Conservation (phyloP, 2,113 vertebrate genomes). For the Poecilia latipinna region DNA sequence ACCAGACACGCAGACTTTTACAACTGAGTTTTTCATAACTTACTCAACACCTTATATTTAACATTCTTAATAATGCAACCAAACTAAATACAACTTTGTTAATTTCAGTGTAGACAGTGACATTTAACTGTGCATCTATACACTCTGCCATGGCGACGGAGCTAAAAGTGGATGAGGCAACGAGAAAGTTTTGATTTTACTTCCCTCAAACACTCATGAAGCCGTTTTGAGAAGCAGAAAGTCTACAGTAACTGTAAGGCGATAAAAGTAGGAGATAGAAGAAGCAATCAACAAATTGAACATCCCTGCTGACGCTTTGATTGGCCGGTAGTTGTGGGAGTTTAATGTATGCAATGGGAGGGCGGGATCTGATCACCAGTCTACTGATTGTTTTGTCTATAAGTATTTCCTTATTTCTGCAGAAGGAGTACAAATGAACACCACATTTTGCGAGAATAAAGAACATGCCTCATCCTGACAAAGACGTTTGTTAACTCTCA, state of each 20-base stretch:
- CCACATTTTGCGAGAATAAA: constrained; percentile 48
- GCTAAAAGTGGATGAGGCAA: no score
- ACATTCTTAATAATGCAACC: background rate
- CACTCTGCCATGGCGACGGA: no score
- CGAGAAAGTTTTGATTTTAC: background rate
- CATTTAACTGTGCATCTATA: no score
- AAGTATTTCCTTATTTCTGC: constrained; percentile 27
- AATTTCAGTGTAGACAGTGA: no score
- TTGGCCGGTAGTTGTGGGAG: background rate
- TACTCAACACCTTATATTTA: background rate
- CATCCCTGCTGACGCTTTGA: background rate
- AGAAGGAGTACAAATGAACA: constrained; percentile 54
- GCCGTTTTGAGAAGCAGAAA: background rate
- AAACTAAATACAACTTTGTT: no score
- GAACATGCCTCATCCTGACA: constrained; percentile 52
- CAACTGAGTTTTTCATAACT: background rate
- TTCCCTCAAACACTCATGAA: background rate
- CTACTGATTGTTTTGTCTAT: constrained; percentile 14
- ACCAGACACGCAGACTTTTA: background rate
- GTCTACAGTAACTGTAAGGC: background rate
- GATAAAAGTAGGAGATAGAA: background rate
- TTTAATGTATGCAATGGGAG: no score
- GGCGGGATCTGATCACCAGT: no score
- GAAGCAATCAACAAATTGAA: background rate
- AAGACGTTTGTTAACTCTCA: constrained; percentile 57